Percentiles rank a stretch among this genome's conserved stretches.
phyloP scores from a whole-genome alignment of 2,888 invertebrate genomes.

The Caenorhabditis sp. region DNA sequence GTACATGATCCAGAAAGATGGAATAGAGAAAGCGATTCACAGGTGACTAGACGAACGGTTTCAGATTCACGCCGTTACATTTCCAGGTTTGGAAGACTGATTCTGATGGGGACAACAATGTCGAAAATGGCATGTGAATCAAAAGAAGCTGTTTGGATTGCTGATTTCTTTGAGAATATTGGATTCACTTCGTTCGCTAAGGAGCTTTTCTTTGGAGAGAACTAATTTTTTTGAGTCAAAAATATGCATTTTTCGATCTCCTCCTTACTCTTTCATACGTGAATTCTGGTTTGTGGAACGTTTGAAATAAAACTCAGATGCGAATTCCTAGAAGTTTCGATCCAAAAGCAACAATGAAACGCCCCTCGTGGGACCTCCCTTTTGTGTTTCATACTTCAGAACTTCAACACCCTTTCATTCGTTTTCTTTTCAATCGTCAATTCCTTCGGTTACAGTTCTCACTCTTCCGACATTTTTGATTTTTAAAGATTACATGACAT shows the following conservation, averaged over 20 bases:
- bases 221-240: background rate
- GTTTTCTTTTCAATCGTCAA: too few relatives aligned
- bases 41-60: constrained; percentile 37
- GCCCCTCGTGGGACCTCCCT: too few relatives aligned
- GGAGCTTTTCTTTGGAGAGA: constrained; percentile 76
- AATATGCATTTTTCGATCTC: constrained; percentile 13
- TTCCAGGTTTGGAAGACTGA: constrained; percentile 78
- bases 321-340: too few relatives aligned
- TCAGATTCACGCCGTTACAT: background rate
- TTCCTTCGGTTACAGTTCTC: too few relatives aligned
- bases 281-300: background rate
- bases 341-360: too few relatives aligned
- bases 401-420: too few relatives aligned
- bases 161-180: constrained; percentile 82
- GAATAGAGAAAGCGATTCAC: constrained; percentile 78
- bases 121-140: constrained; percentile 82
- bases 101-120: constrained; percentile 81
- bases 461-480: too few relatives aligned
- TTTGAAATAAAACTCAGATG: background rate
- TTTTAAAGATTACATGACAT: too few relatives aligned
- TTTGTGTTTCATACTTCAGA: too few relatives aligned
- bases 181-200: constrained; percentile 80
- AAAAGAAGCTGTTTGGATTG: constrained; percentile 82
- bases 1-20: constrained; percentile 77
- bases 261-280: background rate